Evolutionary conservation across 1,140 invertebrate species (phyloP).

Genomic region (Oedothorax gibbosus): DNA sequence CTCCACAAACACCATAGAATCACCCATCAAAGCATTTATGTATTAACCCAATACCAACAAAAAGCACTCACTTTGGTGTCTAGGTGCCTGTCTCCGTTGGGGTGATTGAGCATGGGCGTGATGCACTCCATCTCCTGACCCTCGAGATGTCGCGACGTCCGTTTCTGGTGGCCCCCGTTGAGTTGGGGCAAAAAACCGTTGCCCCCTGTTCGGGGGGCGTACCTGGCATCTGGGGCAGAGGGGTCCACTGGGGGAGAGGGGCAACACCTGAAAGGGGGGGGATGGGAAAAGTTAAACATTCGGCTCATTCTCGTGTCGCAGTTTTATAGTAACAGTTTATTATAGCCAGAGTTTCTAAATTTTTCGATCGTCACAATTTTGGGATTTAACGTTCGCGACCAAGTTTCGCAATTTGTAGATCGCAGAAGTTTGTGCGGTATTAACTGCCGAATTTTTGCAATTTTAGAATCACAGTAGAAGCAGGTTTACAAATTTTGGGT

Average conservation of each 20-base stretch:
- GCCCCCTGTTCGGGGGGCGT: slow-evolving; percentile 64
- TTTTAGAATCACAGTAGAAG: too few species aligned
- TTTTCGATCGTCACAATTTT: too few species aligned
- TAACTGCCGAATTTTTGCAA: too few species aligned
- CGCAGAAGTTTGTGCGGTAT: too few species aligned
- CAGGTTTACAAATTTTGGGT: too few species aligned
- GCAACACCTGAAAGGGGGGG: slow-evolving; percentile 63
- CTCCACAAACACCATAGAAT: too few species aligned
- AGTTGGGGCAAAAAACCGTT: slow-evolving; percentile 58
- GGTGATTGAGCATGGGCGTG: slow-evolving; percentile 65
- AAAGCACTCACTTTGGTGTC: slow-evolving; percentile 69
- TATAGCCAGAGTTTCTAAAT: too few species aligned
- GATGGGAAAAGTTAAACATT: not conserved
- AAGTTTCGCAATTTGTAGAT: too few species aligned
- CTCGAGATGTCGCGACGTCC: slow-evolving; percentile 52
- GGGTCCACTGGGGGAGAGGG: slow-evolving; percentile 64
- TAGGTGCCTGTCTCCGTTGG: slow-evolving; percentile 66
- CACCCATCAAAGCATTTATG: too few species aligned
- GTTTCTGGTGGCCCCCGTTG: slow-evolving; percentile 60
- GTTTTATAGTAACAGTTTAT: too few species aligned
- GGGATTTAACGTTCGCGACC: too few species aligned
- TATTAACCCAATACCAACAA: not conserved
- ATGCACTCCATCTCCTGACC: slow-evolving; percentile 69
- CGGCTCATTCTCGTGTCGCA: too few species aligned
- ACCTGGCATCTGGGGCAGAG: slow-evolving; percentile 65